Evolutionary conservation across 2,113 vertebrate species (phyloP), one percentile per base, ranked within the genome.

Genomic region (Malurus alboscapulatus): DNA sequence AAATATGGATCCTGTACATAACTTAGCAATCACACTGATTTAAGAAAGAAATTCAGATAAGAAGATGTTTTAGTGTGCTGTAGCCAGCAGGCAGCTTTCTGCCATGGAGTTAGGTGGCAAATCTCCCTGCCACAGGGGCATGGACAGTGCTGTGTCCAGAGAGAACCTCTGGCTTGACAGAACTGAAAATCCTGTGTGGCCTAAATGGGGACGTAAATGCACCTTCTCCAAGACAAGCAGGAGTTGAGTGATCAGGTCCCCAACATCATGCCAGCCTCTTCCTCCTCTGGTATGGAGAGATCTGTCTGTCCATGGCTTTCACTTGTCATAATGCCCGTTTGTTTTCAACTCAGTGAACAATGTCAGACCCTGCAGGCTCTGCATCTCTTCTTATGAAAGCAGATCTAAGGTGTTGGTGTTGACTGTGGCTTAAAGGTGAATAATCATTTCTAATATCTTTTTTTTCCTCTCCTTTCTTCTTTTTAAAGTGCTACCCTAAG

Each of bases 331-430:
- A 63, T 14, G 24, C 26, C 19, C 32, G 12, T 10, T 51, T 58
- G 30, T 53, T 81, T 68, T 63, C 57, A 73, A 14, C 22, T 84
- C 13, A 27, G 0, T 19, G 42, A 40, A 7, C 0, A 0, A 21
- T 57, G 30, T 76, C 40, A 79, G 36, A 42, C 26, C 12, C 34
- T 51, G 8, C 47, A n/a, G 61, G 75, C 21, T 59, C 57, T 58
- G n/a, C 10, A 14, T 7, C 21, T 71, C 66, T 72, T 82, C 79
- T 62, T 2, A 3, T 9, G 17, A 66, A 77, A 50, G n/a, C 25
- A 76, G 24, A 4, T 54, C 19, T 30, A 1, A 3, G 32, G 11
- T 76, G 27, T 47, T 66, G 42, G 14, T 69, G 55, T 22, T 62
- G 7, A 14, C 48, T 20, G 4, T 58, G 27, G 9, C 36, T 75